phyloP scores from a whole-genome alignment of 2,888 invertebrate species.

The Meghimatium bilineatum region DNA sequence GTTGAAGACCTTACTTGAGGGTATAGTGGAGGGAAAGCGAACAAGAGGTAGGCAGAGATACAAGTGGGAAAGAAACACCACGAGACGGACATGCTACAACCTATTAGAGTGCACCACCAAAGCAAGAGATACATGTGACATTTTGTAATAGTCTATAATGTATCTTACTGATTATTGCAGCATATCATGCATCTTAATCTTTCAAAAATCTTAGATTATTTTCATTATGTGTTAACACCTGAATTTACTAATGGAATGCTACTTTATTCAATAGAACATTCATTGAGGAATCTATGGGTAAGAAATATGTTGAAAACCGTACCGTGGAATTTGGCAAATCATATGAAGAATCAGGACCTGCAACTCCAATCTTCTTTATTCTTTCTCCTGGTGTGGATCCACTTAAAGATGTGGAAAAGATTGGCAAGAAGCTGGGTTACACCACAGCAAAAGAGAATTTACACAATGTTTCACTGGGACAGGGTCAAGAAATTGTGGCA shows the following conservation, averaged over 20 bases:
- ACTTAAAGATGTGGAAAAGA: constrained; percentile 93
- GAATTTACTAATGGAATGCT: background rate
- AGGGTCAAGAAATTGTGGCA: constrained; percentile 94
- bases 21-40: no score
- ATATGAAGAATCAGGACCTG: constrained; percentile 93
- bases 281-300: constrained; percentile 94
- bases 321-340: constrained; percentile 94
- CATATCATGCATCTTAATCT: background rate
- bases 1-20: no score
- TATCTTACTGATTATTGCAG: no score
- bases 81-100: no score
- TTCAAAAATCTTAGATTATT: background rate
- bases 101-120: no score
- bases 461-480: constrained; percentile 95
- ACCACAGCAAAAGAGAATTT: constrained; percentile 88
- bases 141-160: no score
- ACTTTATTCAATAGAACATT: constrained; percentile 83
- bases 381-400: constrained; percentile 97
- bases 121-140: no score
- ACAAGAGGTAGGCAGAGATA: no score
- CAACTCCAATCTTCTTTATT: constrained; percentile 96
- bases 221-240: background rate
- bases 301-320: constrained; percentile 91
- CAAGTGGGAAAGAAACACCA: no score
- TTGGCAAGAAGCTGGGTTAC: constrained; percentile 90